Evolutionary conservation across 2,113 vertebrate species (phyloP), one percentile per base, ranked within the genome.

Genomic region (Ophiodon elongatus): DNA sequence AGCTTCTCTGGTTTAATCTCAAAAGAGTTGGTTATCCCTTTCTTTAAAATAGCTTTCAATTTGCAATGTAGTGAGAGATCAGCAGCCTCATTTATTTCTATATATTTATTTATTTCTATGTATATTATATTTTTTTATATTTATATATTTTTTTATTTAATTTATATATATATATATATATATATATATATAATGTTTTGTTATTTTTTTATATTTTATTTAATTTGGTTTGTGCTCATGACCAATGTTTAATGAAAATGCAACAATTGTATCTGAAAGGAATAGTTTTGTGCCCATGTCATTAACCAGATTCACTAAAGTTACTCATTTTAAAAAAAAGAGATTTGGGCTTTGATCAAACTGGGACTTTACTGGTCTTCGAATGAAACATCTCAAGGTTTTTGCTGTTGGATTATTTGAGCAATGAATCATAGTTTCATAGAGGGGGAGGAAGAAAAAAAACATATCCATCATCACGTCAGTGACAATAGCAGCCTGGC

Each of bases 401-500:
- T 75, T 39, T 39, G 37, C 63, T 14, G 4, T 57, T 74, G 19
- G 23, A 72, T 56, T 80, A 71, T 80, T 84, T 90, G 37, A 79
- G n/a, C 56, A 41, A 0, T 86, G 39, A 88, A 66, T 92, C 85
- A 88, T 41, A 80, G 76, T 90, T 84, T 79, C 57, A 68, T 4
- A 31, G 6, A 15, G 39, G 39, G 39, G 39, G 19, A 65, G 6
- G 39, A 76, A 69, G 59, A 78, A 80, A 17, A n/a, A 25, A 76
- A 83, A 14, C 35, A 6, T 9, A 86, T 91, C 33, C 35, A 88
- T 89, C 86, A 88, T 41, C 23, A n/a, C 62, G n/a, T 14, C 57
- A 4, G 27, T 33, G 29, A 78, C 67, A 87, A 92, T 62, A 66
- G 39, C 39, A 67, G 50, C 71, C n/a, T 52, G 25, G 52, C 64